A percentile compares a stretch with the other conserved stretches of the same genome.
Conservation (phyloP, 2,797 vertebrate species). For the Gila robusta region DNA sequence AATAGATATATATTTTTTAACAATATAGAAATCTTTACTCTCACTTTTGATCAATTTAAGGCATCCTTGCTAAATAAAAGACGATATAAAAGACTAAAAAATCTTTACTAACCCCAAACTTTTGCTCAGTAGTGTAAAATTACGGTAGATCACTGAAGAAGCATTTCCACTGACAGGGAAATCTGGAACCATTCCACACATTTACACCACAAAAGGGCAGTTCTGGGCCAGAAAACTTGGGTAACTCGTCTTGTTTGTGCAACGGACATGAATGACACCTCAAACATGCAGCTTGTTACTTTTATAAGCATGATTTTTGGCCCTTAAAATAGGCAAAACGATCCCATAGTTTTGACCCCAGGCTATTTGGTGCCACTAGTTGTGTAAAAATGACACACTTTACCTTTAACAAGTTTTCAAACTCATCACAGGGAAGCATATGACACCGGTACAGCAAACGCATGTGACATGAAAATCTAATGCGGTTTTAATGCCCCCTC, state of each 20-base stretch:
- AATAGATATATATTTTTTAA: neutral
- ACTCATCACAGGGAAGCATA: neutral
- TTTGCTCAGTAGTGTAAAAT: neutral
- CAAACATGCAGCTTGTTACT: neutral
- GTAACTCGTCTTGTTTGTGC: neutral
- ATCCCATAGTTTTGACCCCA: neutral
- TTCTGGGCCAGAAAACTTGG: neutral
- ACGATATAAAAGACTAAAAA: neutral
- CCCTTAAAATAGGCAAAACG: neutral
- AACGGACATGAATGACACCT: neutral
- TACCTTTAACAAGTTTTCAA: conserved; percentile 19
- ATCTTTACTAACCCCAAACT: neutral
- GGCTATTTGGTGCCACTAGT: neutral
- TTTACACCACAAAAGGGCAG: neutral
- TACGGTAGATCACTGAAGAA: neutral
- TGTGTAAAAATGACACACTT: neutral
- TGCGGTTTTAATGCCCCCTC: conserved; percentile 46
- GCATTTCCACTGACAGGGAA: neutral
- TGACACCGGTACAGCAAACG: neutral
- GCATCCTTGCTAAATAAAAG: neutral
- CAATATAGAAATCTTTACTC: neutral
- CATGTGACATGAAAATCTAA: conserved; percentile 50
- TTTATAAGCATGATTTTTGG: neutral
- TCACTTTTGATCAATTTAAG: neutral
- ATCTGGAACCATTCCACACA: neutral